Conservation (phyloP, 2,888 invertebrate genomes). For the Lasioglossum oenotherae region DNA sequence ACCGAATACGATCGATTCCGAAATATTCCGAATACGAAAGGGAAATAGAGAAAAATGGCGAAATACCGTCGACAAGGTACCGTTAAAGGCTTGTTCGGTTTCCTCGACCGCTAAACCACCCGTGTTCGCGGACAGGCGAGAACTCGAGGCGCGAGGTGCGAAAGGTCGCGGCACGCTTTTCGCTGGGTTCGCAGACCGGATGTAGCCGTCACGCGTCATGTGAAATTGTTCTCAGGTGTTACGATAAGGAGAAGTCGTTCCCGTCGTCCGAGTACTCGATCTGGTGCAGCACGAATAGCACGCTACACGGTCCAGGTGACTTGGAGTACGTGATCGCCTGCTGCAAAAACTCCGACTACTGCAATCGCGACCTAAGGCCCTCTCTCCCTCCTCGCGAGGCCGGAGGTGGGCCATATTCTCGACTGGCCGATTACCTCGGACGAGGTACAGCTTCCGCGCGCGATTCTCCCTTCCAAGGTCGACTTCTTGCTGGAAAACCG, state of each 20-base stretch:
- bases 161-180: neutral
- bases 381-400: slow-evolving; percentile 76
- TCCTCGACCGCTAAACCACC: neutral
- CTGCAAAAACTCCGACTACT: slow-evolving; percentile 91
- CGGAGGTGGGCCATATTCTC: slow-evolving; percentile 74
- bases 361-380: slow-evolving; percentile 90
- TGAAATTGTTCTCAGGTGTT: slow-evolving; percentile 82
- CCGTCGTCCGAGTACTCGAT: slow-evolving; percentile 80
- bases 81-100: slow-evolving; percentile 5
- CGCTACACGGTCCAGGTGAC: slow-evolving; percentile 78
- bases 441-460: slow-evolving; percentile 75
- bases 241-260: slow-evolving; percentile 82
- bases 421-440: slow-evolving; percentile 76
- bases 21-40: too few relatives aligned
- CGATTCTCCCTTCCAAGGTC: slow-evolving; percentile 48
- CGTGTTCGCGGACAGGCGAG: too few relatives aligned
- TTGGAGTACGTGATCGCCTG: slow-evolving; percentile 91
- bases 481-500: slow-evolving; percentile 16
- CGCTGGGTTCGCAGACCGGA: slow-evolving; percentile 22
- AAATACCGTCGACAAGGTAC: slow-evolving; percentile 15
- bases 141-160: neutral
- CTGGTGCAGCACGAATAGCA: slow-evolving; percentile 80
- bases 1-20: neutral
- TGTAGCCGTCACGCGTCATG: slow-evolving; percentile 59
- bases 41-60: neutral